Percentiles rank a stretch among this genome's conserved stretches.
phyloP scores from a whole-genome alignment of 1,140 invertebrate genomes.

The Ceratitis capitata region DNA sequence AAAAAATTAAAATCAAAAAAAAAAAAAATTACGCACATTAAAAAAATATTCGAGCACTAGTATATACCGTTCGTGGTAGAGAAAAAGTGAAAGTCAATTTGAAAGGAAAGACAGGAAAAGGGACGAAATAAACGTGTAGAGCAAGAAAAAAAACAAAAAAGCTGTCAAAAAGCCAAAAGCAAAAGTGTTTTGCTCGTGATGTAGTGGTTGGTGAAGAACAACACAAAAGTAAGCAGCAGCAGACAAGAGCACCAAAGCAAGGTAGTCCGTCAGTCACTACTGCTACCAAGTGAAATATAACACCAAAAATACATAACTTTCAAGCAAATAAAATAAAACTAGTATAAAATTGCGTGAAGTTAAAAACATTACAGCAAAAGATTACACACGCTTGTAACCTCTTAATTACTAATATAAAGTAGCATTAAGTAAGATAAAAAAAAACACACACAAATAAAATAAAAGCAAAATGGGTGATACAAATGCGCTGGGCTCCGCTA shows the following conservation, averaged over 20 bases:
- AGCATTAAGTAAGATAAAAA: slow-evolving; percentile 16
- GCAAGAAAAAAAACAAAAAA: neutral
- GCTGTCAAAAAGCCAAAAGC: neutral
- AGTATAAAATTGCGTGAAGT: neutral
- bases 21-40: neutral
- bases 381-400: neutral
- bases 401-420: neutral
- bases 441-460: no score
- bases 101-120: neutral
- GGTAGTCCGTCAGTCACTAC: no score
- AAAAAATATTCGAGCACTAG: neutral
- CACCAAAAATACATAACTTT: neutral
- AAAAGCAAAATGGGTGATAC: slow-evolving; percentile 51
- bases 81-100: slow-evolving; percentile 1
- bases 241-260: neutral
- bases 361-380: neutral
- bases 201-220: neutral
- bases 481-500: slow-evolving; percentile 48
- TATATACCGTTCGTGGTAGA: neutral
- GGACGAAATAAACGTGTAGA: neutral
- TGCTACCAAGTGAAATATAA: neutral
- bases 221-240: neutral
- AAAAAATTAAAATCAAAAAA: neutral
- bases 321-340: neutral
- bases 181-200: neutral